Evolutionary conservation across 2,888 invertebrate genomes (phyloP).

Genomic region (Synergus japonicus): DNA sequence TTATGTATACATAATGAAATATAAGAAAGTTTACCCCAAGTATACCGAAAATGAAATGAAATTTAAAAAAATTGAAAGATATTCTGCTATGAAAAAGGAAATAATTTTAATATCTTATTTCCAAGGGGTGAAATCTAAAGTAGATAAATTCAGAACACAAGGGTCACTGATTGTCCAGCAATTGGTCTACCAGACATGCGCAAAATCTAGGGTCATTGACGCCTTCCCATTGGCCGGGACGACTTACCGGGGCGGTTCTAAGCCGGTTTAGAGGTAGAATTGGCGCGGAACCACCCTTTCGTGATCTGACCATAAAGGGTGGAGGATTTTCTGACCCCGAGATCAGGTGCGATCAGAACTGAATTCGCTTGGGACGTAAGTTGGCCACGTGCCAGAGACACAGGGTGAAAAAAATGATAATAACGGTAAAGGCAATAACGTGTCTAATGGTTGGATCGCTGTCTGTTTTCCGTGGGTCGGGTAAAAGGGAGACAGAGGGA

Average conservation of each 20-base stretch:
- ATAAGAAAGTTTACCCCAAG: background rate
- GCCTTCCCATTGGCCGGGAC: conserved; percentile 71
- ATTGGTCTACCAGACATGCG: conserved; percentile 69
- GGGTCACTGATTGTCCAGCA: conserved; percentile 56
- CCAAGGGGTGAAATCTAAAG: background rate
- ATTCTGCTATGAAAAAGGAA: background rate
- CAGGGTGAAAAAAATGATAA: conserved; percentile 9
- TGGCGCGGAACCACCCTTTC: conserved; percentile 62
- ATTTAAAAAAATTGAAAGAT: background rate
- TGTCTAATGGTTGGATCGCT: conserved; percentile 39
- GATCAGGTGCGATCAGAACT: conserved; percentile 60
- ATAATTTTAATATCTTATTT: background rate
- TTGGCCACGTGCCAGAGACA: conserved; percentile 56
- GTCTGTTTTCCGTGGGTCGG: conserved; percentile 46
- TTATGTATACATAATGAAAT: no score
- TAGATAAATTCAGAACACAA: background rate
- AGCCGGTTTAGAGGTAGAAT: conserved; percentile 75
- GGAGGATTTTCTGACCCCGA: conserved; percentile 58
- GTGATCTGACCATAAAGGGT: conserved; percentile 53
- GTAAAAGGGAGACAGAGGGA: conserved; percentile 49
- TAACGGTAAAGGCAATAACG: conserved; percentile 23
- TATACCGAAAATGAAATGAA: background rate
- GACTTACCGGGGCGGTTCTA: conserved; percentile 74
- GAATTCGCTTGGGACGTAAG: conserved; percentile 44
- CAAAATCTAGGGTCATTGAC: conserved; percentile 67